Conservation (phyloP, 1,140 invertebrate genomes). For the Orchesella cincta region DNA sequence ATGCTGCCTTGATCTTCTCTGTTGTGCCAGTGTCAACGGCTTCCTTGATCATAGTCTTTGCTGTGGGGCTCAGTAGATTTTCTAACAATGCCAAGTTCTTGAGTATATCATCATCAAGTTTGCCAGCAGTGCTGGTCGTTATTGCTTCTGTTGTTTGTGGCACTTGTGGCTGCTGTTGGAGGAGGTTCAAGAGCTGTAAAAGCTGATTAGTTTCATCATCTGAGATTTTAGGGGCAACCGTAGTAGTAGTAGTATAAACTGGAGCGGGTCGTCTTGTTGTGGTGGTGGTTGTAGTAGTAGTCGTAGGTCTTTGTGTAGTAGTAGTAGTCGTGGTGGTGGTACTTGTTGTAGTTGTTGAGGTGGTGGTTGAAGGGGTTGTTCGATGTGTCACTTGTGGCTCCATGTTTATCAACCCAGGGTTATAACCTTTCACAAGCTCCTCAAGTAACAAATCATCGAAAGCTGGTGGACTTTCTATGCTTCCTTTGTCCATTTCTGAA, state of each 20-base stretch:
- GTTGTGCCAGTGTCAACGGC: neutral
- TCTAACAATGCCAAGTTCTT: conserved; percentile 17
- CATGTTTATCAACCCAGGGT: too few species aligned
- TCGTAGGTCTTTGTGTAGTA: conserved; percentile 28
- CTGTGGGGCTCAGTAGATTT: conserved; percentile 28
- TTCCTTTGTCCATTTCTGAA: neutral
- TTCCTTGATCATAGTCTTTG: conserved; percentile 27
- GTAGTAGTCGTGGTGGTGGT: conserved; percentile 15
- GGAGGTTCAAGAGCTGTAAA: conserved; percentile 33
- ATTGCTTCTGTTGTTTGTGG: conserved; percentile 8
- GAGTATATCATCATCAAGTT: conserved; percentile 31
- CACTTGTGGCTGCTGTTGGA: conserved; percentile 25
- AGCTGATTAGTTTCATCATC: conserved; percentile 26
- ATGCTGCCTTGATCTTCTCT: neutral
- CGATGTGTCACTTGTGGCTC: too few species aligned
- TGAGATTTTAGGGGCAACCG: neutral
- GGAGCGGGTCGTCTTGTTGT: neutral
- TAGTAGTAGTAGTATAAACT: neutral
- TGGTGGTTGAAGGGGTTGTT: neutral
- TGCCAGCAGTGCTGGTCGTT: conserved; percentile 11
- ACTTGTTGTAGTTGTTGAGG: conserved; percentile 24
- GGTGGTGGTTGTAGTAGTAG: conserved; percentile 22
- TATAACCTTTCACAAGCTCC: conserved; percentile 4
- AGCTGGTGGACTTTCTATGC: conserved; percentile 1
- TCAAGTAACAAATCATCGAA: conserved; percentile 9